These are phyloP conservation scores for Ascidia mentula DNA, from an alignment of 23 tunicate species.

Conservation along the genomic window DNA sequence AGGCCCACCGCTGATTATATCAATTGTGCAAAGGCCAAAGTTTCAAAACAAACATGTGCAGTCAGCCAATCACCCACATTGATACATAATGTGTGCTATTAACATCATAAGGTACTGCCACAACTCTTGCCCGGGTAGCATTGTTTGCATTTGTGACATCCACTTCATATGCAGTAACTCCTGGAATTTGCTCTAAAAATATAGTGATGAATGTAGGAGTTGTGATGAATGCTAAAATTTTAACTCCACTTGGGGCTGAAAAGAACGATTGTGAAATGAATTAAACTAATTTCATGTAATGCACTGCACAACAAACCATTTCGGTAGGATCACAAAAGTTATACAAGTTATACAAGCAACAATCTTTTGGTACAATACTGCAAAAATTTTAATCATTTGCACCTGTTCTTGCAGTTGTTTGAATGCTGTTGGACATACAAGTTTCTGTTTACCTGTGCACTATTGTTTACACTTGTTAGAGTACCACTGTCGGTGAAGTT, in stretches of 20 bases:
- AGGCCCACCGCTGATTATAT: no score
- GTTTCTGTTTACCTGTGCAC: not conserved
- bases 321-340: not conserved
- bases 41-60: no score
- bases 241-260: not conserved
- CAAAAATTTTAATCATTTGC: not conserved
- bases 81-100: not conserved
- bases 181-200: conserved; percentile 4
- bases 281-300: not conserved
- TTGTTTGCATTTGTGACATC: not conserved
- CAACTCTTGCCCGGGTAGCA: not conserved
- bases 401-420: no score
- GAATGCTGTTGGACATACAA: no score
- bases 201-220: conserved; percentile 4
- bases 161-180: not conserved
- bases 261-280: no score
- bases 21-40: no score
- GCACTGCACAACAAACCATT: not conserved
- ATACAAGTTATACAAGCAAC: not conserved
- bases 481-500: not conserved
- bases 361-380: not conserved
- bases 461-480: not conserved
- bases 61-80: no score
- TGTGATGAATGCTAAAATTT: not conserved
- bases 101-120: not conserved